These are phyloP conservation scores for Muscicapa striata DNA, from an alignment of 2,797 vertebrate genomes.

Conservation along the genomic window DNA sequence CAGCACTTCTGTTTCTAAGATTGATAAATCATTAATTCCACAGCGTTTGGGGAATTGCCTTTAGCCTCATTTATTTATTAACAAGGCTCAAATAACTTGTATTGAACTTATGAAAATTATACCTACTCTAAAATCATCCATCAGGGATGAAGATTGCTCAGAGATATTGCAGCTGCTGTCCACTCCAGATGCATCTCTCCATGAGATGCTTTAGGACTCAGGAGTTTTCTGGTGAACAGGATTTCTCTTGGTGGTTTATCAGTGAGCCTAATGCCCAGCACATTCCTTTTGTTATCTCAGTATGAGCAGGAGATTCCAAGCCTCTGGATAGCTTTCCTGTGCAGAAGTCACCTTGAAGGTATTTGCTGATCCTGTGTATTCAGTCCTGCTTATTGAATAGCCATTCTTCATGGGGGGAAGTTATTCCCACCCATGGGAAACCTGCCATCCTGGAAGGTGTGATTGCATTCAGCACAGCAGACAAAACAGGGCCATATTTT, in stretches of 20 bases:
- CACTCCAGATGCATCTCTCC: not conserved
- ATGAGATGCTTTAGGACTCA: not conserved
- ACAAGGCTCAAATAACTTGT: not conserved
- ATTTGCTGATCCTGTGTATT: not conserved
- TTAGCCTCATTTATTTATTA: conserved; percentile 11
- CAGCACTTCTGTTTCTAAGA: not conserved
- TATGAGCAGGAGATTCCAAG: not conserved
- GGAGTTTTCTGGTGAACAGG: not conserved
- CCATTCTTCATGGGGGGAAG: not conserved
- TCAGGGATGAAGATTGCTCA: not conserved
- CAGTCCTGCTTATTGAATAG: not conserved
- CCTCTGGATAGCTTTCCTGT: not conserved
- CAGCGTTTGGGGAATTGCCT: not conserved
- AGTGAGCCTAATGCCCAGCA: not conserved
- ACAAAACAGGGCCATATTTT: not conserved
- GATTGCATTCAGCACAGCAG: not conserved
- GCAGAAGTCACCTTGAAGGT: not conserved
- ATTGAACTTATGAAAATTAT: not conserved
- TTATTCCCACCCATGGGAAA: not conserved
- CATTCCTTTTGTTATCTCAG: not conserved
- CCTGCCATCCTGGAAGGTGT: not conserved
- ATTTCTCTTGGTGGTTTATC: not conserved
- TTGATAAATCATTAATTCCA: not conserved
- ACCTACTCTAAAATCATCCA: not conserved
- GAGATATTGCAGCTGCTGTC: not conserved